Base-by-base conservation (phyloP, 2,113 vertebrate genomes). In the Bettongia penicillata region DNA sequence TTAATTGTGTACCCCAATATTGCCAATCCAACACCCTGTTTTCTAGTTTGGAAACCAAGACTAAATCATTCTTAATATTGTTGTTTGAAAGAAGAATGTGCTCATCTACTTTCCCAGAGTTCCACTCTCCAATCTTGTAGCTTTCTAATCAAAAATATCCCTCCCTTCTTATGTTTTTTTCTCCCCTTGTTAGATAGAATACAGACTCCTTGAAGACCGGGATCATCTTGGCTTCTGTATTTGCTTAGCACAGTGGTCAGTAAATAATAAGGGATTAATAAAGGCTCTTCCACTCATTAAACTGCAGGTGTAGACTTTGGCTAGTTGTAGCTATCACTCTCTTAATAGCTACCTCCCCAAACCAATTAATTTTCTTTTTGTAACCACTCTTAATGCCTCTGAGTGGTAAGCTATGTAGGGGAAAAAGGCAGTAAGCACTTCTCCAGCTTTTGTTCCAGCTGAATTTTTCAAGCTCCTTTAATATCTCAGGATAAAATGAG, bases 401-500 rank as follows among this genome's bases (percentile, higher is more conserved):
- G 94, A 53, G 25, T 53, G 37, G 25, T 43, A 31, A 90, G 90
- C 8, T 16, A 93, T 57, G 37, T 28, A 90, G 8, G 53, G 92
- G 90, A 95, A 93, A 94, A 95, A 25, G 26, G 92, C 12, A n/a
- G 61, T 53, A 91, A 93, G 28, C 7, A 92, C 53, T 61, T 7
- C 8, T 96, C 43, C 11, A 77, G 94, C 24, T 84, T 84, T 43
- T 23, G 16, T 84, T 43, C 68, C 68, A 49, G 7, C 89, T 49
- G 93, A 93, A 55, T 51, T 92, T 37, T 93, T 94, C 89, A 94
- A 47, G 95, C 24, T 68, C 94, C 96, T 43, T 93, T 94, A 89
- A 95, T 96, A 91, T 12, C 93, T 43, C 84, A 47, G 23, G 57
- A n/a, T 26, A 57, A 25, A 92, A 22, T 51, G 52, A 52, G 2